These are phyloP conservation scores for Archips crataeganus DNA, from an alignment of 2,888 invertebrate genomes.

Conservation along the genomic window DNA sequence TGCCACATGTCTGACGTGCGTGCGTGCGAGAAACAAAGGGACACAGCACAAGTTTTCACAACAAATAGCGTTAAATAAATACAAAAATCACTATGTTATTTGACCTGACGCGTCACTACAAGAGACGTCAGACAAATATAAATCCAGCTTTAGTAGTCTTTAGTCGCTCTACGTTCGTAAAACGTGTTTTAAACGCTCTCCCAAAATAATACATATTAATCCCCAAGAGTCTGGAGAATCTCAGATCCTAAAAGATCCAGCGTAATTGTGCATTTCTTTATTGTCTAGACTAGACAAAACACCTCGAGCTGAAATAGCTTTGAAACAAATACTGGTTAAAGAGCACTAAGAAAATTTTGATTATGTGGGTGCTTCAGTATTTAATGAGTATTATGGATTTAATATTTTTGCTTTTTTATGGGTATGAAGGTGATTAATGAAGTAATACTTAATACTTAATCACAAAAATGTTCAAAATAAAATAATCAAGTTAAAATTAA, in stretches of 20 bases:
- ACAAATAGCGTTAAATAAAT: too few species aligned
- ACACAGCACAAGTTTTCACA: too few species aligned
- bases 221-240: background rate
- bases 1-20: too few species aligned
- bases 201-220: background rate
- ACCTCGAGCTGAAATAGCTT: background rate
- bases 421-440: too few species aligned
- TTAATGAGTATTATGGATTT: background rate
- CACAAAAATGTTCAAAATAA: too few species aligned
- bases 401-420: too few species aligned
- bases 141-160: background rate
- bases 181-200: background rate
- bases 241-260: background rate
- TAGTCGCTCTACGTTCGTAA: background rate
- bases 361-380: background rate
- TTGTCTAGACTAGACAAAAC: conserved; percentile 20
- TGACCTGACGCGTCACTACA: too few species aligned
- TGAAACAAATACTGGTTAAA: background rate
- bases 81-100: too few species aligned
- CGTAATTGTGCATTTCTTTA: conserved; percentile 4
- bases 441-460: too few species aligned
- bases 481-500: too few species aligned
- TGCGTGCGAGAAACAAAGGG: too few species aligned
- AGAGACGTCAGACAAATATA: too few species aligned
- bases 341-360: background rate